Evolutionary conservation across 2,888 invertebrate genomes (phyloP).

Genomic region (Harpagoxenus sublaevis): DNA sequence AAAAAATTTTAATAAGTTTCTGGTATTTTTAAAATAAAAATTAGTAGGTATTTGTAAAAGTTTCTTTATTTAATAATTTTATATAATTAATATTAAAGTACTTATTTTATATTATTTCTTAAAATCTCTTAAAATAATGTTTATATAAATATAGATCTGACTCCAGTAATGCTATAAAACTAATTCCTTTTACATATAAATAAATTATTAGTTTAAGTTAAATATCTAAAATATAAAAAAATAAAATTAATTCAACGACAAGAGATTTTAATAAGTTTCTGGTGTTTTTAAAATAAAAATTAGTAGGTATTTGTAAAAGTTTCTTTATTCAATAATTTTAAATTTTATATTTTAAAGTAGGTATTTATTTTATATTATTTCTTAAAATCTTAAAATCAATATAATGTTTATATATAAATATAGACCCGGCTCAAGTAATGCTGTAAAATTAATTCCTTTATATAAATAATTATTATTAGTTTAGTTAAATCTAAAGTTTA

Average conservation of each 20-base stretch:
- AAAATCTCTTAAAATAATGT: background rate
- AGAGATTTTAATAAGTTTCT: background rate
- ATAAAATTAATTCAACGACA: background rate
- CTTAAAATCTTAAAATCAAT: background rate
- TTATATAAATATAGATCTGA: background rate
- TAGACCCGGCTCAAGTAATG: background rate
- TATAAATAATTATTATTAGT: background rate
- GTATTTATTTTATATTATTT: background rate
- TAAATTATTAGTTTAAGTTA: background rate
- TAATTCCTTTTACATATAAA: background rate
- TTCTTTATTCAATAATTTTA: background rate
- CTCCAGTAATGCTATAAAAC: background rate
- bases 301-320: background rate
- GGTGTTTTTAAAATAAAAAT: background rate
- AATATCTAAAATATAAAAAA: background rate
- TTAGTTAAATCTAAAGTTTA: background rate
- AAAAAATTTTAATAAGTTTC: background rate
- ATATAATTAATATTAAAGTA: background rate
- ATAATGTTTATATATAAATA: background rate
- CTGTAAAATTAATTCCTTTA: background rate
- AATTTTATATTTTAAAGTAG: background rate
- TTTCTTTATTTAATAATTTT: background rate
- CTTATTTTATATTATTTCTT: background rate
- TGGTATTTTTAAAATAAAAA: background rate
- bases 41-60: background rate